These are phyloP conservation scores for Merops nubicus DNA, from an alignment of 2,113 vertebrate genomes.

Conservation along the genomic window DNA sequence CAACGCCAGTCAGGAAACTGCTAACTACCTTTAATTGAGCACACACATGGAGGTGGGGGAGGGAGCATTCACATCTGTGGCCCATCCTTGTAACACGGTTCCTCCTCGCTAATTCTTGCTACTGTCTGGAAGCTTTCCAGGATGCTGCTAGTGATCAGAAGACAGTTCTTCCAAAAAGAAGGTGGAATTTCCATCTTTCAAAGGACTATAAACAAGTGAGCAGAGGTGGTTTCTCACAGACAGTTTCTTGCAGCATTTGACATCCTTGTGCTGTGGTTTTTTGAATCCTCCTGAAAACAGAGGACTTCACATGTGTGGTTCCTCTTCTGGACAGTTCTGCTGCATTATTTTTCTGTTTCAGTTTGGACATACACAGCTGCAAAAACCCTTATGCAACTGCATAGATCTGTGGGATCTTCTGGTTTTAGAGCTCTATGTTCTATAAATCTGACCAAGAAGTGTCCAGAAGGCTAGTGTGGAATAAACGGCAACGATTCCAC, in stretches of 20 bases:
- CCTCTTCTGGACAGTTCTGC: too few relatives aligned
- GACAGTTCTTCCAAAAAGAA: not conserved
- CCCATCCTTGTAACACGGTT: conserved; percentile 8
- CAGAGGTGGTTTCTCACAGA: not conserved
- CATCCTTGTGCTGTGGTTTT: too few relatives aligned
- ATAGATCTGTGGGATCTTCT: not conserved
- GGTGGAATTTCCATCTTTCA: not conserved
- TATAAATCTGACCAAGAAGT: not conserved
- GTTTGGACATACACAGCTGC: not conserved
- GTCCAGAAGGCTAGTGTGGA: not conserved
- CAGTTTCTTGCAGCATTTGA: too few relatives aligned
- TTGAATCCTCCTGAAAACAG: too few relatives aligned
- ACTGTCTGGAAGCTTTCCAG: conserved; percentile 42
- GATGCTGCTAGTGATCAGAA: not conserved
- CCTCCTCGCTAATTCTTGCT: conserved; percentile 29
- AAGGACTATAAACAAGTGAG: not conserved
- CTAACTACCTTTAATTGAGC: conserved; percentile 46
- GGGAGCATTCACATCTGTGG: conserved; percentile 13
- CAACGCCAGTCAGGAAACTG: not conserved
- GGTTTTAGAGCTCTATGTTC: not conserved
- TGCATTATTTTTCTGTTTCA: not conserved
- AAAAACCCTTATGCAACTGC: not conserved
- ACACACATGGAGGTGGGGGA: not conserved
- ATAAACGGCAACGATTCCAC: not conserved
- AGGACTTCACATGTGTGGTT: too few relatives aligned